A percentile compares a stretch with the other conserved stretches of the same genome.
These are phyloP conservation scores for Sinocyclocheilus anshuiensis DNA, from an alignment of 2,113 vertebrate genomes.

Conservation along the genomic window DNA sequence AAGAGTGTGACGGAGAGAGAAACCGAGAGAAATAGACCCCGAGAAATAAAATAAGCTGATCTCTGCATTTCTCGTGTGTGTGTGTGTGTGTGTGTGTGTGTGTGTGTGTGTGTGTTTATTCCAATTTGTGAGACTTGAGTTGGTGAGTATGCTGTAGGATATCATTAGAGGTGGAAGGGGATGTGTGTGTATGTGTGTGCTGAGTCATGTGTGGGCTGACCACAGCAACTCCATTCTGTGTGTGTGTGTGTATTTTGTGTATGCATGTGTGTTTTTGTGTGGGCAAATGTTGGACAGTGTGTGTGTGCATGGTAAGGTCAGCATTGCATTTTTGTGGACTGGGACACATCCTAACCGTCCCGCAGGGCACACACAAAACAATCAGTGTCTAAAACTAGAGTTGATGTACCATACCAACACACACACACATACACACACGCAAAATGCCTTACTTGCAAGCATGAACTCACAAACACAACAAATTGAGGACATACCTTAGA, in stretches of 20 bases:
- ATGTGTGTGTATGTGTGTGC: constrained; percentile 36
- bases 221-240: constrained; percentile 32
- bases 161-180: constrained; percentile 26
- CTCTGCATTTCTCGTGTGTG: constrained; percentile 36
- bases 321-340: constrained; percentile 46
- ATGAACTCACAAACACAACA: constrained; percentile 30
- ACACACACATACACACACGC: neutral
- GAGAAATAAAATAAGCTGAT: constrained; percentile 44
- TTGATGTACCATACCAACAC: neutral
- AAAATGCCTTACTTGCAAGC: constrained; percentile 8
- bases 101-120: constrained; percentile 31
- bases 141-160: constrained; percentile 29
- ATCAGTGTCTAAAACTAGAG: constrained; percentile 47
- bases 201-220: constrained; percentile 51
- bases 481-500: neutral
- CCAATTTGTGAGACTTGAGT: constrained; percentile 27
- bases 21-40: neutral
- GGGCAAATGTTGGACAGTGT: constrained; percentile 7
- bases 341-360: constrained; percentile 22
- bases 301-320: constrained; percentile 7
- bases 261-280: constrained; percentile 28
- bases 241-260: neutral
- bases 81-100: neutral
- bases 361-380: constrained; percentile 45
- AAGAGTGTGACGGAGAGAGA: constrained; percentile 13